phyloP scores from a whole-genome alignment of 2,888 invertebrate species.

The Geophilus truncorum region DNA sequence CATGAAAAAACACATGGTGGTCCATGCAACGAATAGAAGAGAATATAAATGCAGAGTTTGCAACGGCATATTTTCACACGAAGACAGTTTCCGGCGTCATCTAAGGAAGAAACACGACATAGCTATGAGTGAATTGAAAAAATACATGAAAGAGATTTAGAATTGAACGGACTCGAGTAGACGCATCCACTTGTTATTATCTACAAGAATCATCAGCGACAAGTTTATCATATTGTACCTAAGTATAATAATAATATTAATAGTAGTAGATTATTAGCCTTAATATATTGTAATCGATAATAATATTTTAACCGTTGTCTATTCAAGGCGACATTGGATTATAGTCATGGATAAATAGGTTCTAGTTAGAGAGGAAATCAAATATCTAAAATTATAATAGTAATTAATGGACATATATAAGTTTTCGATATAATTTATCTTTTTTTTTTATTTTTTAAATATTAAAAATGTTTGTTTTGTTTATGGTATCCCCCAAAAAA shows the following conservation, averaged over 20 bases:
- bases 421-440: neutral
- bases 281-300: neutral
- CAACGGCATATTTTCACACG: constrained; percentile 31
- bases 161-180: neutral
- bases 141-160: neutral
- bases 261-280: neutral
- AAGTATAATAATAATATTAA: neutral
- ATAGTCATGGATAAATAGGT: neutral
- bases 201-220: neutral
- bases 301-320: neutral
- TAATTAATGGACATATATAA: neutral
- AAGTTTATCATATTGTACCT: neutral
- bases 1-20: constrained; percentile 37
- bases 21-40: constrained; percentile 29
- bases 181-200: neutral
- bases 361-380: neutral
- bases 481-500: neutral
- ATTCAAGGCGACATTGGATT: neutral
- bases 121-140: constrained; percentile 27
- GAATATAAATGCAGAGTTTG: constrained; percentile 34
- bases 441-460: neutral
- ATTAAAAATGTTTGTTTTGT: neutral
- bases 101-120: constrained; percentile 34
- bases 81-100: constrained; percentile 36
- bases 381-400: neutral